Evolutionary conservation across 2,113 vertebrate species (phyloP).

Genomic region (Tyrannus savana): DNA sequence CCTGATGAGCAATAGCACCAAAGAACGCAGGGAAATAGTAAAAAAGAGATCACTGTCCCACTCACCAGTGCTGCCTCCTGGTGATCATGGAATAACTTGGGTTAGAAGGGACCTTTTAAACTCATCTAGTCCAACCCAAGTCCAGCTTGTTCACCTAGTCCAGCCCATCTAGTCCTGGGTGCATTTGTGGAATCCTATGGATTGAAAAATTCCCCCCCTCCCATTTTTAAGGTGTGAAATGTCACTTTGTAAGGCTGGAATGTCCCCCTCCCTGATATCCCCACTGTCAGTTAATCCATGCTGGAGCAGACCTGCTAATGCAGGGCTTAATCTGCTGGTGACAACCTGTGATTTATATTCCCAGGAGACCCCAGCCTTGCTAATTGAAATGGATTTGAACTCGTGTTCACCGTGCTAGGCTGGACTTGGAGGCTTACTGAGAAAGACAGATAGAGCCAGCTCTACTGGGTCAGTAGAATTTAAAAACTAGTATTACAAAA

Average conservation of each 20-base stretch:
- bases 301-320: neutral
- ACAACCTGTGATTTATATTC: neutral
- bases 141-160: neutral
- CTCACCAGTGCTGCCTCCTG: neutral
- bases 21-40: neutral
- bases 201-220: neutral
- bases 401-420: neutral
- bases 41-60: accelerated
- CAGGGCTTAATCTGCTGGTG: neutral
- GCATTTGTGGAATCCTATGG: neutral
- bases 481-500: accelerated
- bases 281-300: neutral
- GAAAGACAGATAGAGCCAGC: neutral
- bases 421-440: neutral
- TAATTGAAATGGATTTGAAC: slow-evolving; percentile 1
- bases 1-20: neutral
- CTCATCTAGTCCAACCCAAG: neutral
- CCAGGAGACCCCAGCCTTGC: neutral
- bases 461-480: neutral
- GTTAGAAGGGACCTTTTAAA: neutral
- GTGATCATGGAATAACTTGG: neutral
- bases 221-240: accelerated
- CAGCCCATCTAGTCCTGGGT: neutral
- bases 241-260: neutral
- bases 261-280: neutral